Percentiles rank a stretch among this genome's conserved stretches.
phyloP scores from a whole-genome alignment of 37 sponge, comb jelly and placozoan species.

The Ephydatia muelleri region DNA sequence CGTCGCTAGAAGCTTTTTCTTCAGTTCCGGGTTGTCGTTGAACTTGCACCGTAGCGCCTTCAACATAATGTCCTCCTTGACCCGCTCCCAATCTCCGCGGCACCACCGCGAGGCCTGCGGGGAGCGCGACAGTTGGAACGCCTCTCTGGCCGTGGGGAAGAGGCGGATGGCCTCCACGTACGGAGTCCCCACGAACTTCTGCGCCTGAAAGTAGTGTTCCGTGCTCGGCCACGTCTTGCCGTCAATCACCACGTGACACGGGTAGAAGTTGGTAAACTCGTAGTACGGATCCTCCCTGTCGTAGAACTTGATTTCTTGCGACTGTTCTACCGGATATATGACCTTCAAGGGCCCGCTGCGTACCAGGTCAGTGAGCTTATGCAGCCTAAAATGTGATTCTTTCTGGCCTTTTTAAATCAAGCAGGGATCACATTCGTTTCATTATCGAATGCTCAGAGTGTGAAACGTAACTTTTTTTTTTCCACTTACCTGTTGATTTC shows the following conservation, averaged over 20 bases:
- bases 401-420: no score
- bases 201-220: slow-evolving; percentile 88
- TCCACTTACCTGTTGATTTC: no score
- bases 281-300: slow-evolving; percentile 58
- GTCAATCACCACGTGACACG: slow-evolving; percentile 25
- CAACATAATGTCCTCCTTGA: slow-evolving; percentile 72
- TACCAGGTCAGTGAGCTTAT: no score
- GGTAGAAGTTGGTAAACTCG: slow-evolving; percentile 83
- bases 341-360: not conserved
- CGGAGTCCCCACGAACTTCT: slow-evolving; percentile 84
- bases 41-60: slow-evolving; percentile 66
- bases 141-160: slow-evolving; percentile 45
- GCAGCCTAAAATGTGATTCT: no score
- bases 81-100: slow-evolving; percentile 66
- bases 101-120: slow-evolving; percentile 43
- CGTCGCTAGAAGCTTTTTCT: slow-evolving; percentile 42
- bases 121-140: slow-evolving; percentile 62
- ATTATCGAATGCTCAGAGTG: no score
- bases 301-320: slow-evolving; percentile 52
- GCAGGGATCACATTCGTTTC: no score
- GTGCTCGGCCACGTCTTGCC: slow-evolving; percentile 69
- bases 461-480: no score
- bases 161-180: slow-evolving; percentile 49
- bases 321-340: not conserved
- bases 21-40: slow-evolving; percentile 36